Evolutionary conservation across 2,113 vertebrate genomes (phyloP).

Genomic region (Pterophyllum scalare): DNA sequence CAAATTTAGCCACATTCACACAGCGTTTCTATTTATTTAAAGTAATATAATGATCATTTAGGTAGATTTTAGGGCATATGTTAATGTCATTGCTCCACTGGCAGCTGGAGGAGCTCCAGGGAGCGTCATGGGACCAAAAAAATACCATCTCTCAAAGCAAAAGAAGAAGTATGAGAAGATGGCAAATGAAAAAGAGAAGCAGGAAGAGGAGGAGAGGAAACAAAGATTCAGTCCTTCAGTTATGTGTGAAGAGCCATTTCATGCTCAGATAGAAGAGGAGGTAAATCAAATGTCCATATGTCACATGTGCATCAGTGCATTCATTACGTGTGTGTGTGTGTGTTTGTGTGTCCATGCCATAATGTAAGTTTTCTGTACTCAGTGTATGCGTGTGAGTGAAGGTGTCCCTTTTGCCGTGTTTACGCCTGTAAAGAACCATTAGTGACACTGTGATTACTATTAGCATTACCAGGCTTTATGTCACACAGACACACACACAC

Average conservation of each 20-base stretch:
- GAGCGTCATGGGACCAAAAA: not conserved
- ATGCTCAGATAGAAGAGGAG: not conserved
- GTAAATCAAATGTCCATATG: not conserved
- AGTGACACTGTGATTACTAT: not conserved
- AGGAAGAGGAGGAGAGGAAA: not conserved
- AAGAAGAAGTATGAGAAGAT: not conserved
- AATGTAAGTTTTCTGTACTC: not conserved
- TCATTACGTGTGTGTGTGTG: conserved; percentile 2
- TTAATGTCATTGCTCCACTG: not conserved
- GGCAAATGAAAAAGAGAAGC: not conserved
- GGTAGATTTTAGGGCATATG: not conserved
- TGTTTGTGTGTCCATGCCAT: not conserved
- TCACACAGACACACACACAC: not conserved
- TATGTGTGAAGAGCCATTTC: conserved; percentile 3
- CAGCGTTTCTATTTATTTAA: not conserved
- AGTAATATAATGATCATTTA: fast-evolving
- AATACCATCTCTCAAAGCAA: too few relatives aligned
- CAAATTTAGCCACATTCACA: not conserved
- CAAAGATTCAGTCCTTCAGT: not conserved
- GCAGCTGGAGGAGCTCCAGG: not conserved
- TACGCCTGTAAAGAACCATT: conserved; percentile 7
- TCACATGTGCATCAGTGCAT: not conserved
- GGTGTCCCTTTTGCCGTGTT: not conserved
- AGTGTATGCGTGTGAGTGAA: not conserved
- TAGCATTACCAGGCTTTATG: not conserved